phyloP scores from a whole-genome alignment of 2,113 vertebrate species.

The Ursus arctos region DNA sequence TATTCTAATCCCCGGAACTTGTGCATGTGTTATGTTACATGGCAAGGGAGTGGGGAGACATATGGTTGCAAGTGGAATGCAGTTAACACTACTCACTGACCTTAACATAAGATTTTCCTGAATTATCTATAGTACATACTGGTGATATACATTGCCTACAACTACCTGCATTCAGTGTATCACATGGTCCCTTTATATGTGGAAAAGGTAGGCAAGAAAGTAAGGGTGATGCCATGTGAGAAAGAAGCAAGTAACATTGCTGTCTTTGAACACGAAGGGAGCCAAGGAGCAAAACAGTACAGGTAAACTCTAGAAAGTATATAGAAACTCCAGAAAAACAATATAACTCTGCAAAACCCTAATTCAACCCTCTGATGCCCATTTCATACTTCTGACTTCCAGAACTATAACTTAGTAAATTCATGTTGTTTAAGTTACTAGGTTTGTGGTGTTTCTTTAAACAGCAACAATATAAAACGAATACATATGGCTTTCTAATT shows the following conservation, averaged over 20 bases:
- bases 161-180: not conserved
- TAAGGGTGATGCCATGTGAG: not conserved
- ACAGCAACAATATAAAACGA: not conserved
- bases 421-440: not conserved
- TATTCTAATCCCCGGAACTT: not conserved
- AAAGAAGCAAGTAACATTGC: not conserved
- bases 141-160: not conserved
- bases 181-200: not conserved
- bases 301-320: not conserved
- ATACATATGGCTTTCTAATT: not conserved
- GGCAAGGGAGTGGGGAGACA: fast-evolving
- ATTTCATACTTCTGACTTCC: not conserved
- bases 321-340: not conserved
- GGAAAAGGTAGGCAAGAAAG: not conserved
- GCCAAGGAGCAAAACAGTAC: not conserved
- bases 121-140: not conserved
- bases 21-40: not conserved
- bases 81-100: not conserved
- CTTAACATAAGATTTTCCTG: not conserved
- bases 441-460: not conserved
- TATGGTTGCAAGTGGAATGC: not conserved
- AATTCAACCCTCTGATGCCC: not conserved
- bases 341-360: fast-evolving
- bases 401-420: not conserved
- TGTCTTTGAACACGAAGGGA: not conserved